A percentile compares a stretch with the other conserved stretches of the same genome.
Conservation (phyloP, 2,797 vertebrate species). For the Tapera naevia region DNA sequence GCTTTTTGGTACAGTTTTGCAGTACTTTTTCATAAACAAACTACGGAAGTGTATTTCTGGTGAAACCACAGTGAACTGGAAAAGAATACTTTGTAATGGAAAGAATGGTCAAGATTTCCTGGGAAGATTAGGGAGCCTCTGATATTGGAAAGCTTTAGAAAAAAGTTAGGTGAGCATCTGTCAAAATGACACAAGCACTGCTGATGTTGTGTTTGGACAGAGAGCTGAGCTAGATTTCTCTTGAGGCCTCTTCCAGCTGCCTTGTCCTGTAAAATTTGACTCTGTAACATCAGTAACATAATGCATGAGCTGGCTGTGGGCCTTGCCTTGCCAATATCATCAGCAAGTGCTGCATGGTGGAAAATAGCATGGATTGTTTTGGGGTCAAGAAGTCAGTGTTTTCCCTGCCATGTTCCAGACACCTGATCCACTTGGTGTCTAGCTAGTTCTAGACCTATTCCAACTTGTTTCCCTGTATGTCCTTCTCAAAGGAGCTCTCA, state of each 20-base stretch:
- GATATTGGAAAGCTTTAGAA: not conserved
- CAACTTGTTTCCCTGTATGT: not conserved
- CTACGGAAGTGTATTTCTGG: not conserved
- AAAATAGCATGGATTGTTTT: conserved; percentile 2
- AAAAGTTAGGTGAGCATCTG: conserved; percentile 16
- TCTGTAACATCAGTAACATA: conserved; percentile 56
- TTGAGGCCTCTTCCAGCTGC: conserved; percentile 52
- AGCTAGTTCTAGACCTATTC: not conserved
- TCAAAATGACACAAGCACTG: conserved; percentile 36
- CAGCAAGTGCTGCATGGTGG: conserved; percentile 40
- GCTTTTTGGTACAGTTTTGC: not conserved
- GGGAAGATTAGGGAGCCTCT: not conserved
- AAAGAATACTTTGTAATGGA: not conserved
- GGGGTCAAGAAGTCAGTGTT: not conserved
- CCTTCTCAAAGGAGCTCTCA: not conserved
- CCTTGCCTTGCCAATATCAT: conserved; percentile 42
- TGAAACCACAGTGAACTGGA: not conserved
- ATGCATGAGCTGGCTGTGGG: conserved; percentile 51
- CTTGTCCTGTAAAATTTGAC: conserved; percentile 57
- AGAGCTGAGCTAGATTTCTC: conserved; percentile 47
- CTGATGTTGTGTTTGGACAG: conserved; percentile 33
- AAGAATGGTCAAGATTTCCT: not conserved
- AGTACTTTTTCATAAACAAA: not conserved
- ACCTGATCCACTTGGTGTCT: not conserved
- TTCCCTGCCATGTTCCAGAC: not conserved